These are phyloP conservation scores for Melipona quadrifasciata DNA, from an alignment of 1,140 invertebrate genomes.

Conservation along the genomic window DNA sequence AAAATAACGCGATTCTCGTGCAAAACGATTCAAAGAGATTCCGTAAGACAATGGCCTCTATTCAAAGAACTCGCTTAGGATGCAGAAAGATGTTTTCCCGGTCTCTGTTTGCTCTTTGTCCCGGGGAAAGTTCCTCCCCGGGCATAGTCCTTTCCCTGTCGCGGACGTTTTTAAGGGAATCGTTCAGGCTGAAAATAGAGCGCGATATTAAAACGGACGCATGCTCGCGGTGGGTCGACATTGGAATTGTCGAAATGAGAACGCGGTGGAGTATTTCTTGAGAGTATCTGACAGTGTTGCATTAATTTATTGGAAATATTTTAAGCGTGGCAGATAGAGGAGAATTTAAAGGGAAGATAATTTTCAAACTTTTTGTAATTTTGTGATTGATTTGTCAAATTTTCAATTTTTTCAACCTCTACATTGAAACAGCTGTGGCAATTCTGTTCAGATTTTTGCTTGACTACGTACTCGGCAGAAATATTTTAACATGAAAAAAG, in stretches of 20 bases:
- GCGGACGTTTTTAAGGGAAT: no score
- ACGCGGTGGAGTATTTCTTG: not conserved
- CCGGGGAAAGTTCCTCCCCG: not conserved
- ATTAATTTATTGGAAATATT: no score
- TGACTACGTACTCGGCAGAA: no score
- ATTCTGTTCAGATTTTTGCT: no score
- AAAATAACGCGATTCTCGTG: constrained; percentile 41
- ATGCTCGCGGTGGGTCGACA: not conserved
- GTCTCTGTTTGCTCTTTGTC: not conserved
- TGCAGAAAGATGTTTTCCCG: constrained; percentile 34
- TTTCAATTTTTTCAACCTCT: no score
- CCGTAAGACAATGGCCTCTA: constrained; percentile 10
- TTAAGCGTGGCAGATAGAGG: no score
- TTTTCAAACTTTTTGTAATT: no score
- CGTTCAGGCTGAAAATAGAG: not conserved
- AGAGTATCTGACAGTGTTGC: no score
- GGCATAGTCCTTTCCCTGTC: not conserved
- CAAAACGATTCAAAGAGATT: constrained; percentile 31
- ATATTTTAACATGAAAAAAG: no score
- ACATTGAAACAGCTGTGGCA: no score
- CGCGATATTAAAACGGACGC: not conserved
- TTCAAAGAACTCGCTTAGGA: constrained; percentile 27
- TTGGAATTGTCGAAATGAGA: not conserved
- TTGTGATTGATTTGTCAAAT: no score
- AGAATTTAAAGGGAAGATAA: no score